These are phyloP conservation scores for Drosophila lacertosa DNA, from an alignment of 1,140 invertebrate genomes.

Conservation along the genomic window DNA sequence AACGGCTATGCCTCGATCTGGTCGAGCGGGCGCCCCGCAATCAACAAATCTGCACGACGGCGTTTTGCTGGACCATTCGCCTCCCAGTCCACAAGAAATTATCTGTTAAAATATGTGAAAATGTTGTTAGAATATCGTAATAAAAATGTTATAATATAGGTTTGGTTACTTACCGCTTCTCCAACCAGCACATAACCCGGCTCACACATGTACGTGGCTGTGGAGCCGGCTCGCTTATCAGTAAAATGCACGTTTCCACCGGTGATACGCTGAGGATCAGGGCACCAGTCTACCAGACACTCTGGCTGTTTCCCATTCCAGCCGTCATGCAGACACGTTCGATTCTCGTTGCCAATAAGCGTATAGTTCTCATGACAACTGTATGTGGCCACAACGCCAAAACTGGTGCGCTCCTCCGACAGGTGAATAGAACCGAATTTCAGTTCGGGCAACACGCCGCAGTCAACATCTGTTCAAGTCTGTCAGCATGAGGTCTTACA, in stretches of 20 bases:
- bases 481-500: no score
- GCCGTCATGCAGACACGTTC: slow-evolving; percentile 91
- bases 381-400: slow-evolving; percentile 90
- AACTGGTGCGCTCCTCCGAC: slow-evolving; percentile 89
- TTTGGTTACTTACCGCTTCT: slow-evolving; percentile 87
- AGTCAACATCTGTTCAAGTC: slow-evolving; percentile 89
- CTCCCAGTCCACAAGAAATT: slow-evolving; percentile 91
- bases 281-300: slow-evolving; percentile 94
- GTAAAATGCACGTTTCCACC: slow-evolving; percentile 89
- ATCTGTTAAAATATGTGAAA: slow-evolving; percentile 85
- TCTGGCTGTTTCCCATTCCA: slow-evolving; percentile 92
- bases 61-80: slow-evolving; percentile 91
- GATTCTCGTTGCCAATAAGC: slow-evolving; percentile 89
- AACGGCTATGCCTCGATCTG: slow-evolving; percentile 90
- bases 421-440: slow-evolving; percentile 90
- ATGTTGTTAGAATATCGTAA: background rate
- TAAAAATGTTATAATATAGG: slow-evolving; percentile 14
- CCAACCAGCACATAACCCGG: slow-evolving; percentile 94
- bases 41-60: slow-evolving; percentile 94
- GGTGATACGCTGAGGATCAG: slow-evolving; percentile 89
- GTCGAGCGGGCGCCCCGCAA: slow-evolving; percentile 92
- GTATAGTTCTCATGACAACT: slow-evolving; percentile 94
- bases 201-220: slow-evolving; percentile 91
- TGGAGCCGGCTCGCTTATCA: slow-evolving; percentile 90
- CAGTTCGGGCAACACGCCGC: slow-evolving; percentile 88